Percentiles rank a stretch among this genome's conserved stretches.
phyloP scores from a whole-genome alignment of 1,140 invertebrate genomes.

The Drosophila paulistorum region DNA sequence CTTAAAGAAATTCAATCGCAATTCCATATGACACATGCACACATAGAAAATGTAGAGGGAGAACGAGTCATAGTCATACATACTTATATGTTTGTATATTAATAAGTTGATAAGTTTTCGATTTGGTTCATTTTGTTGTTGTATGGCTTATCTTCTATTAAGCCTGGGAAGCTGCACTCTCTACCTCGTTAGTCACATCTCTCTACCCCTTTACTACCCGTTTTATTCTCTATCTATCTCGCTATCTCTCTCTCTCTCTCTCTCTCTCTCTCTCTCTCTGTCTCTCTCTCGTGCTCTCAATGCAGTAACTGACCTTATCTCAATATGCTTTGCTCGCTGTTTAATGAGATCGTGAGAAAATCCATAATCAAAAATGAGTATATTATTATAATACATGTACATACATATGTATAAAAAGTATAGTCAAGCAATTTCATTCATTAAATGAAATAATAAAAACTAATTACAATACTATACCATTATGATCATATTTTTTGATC shows the following conservation, averaged over 20 bases:
- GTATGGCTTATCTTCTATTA: conserved; percentile 1
- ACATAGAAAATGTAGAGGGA: conserved; percentile 13
- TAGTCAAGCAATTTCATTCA: conserved; percentile 1
- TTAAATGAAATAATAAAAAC: not conserved
- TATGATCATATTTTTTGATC: no score
- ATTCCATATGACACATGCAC: conserved; percentile 62
- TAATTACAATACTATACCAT: no score
- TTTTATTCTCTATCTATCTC: not conserved
- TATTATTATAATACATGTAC: not conserved
- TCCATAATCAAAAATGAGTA: conserved; percentile 33
- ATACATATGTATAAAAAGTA: conserved; percentile 13
- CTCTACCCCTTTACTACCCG: not conserved
- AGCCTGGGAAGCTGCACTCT: conserved; percentile 18
- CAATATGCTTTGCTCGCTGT: conserved; percentile 32
- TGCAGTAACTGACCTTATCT: conserved; percentile 52
- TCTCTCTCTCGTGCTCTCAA: not conserved
- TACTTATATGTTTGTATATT: not conserved
- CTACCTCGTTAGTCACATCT: not conserved
- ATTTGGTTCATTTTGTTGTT: conserved; percentile 11
- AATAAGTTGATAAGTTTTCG: conserved; percentile 8
- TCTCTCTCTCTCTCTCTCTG: not conserved
- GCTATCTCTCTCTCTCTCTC: not conserved
- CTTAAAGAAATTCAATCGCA: conserved; percentile 69
- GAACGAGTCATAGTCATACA: conserved; percentile 32
- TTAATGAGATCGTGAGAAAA: conserved; percentile 68